Evolutionary conservation across 2,797 vertebrate species (phyloP).

Genomic region (Trachurus trachurus): DNA sequence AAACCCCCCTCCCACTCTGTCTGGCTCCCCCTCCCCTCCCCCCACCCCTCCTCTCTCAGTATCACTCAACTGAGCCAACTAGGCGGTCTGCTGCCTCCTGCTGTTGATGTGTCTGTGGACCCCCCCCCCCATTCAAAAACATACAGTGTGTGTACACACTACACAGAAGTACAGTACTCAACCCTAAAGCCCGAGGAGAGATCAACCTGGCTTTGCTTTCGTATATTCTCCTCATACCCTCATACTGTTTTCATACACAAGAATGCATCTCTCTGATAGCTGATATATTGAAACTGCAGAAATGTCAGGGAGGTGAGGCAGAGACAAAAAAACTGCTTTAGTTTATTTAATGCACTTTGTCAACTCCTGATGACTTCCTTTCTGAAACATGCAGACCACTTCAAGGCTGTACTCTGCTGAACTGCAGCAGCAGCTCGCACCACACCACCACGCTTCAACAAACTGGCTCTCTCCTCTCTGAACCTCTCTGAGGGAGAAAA

Average conservation of each 20-base stretch:
- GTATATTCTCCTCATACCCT: not conserved
- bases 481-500: constrained; percentile 60
- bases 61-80: constrained; percentile 38
- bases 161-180: constrained; percentile 29
- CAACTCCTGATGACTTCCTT: constrained; percentile 37
- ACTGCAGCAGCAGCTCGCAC: constrained; percentile 43
- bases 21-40: constrained; percentile 27
- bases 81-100: constrained; percentile 73
- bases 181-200: not conserved
- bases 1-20: constrained; percentile 62
- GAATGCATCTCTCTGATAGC: not conserved
- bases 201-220: not conserved
- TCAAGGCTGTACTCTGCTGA: constrained; percentile 55
- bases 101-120: constrained; percentile 52
- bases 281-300: not conserved
- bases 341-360: constrained; percentile 25
- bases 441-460: constrained; percentile 54
- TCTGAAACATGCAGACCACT: constrained; percentile 64
- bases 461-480: constrained; percentile 69
- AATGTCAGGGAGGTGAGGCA: not conserved
- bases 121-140: constrained; percentile 24
- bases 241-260: not conserved
- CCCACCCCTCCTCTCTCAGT: constrained; percentile 3
- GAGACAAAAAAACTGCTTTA: not conserved
- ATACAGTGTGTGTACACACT: constrained; percentile 15